Base-by-base conservation (phyloP, 2,797 vertebrate genomes). In the Gadopsis marmoratus region DNA sequence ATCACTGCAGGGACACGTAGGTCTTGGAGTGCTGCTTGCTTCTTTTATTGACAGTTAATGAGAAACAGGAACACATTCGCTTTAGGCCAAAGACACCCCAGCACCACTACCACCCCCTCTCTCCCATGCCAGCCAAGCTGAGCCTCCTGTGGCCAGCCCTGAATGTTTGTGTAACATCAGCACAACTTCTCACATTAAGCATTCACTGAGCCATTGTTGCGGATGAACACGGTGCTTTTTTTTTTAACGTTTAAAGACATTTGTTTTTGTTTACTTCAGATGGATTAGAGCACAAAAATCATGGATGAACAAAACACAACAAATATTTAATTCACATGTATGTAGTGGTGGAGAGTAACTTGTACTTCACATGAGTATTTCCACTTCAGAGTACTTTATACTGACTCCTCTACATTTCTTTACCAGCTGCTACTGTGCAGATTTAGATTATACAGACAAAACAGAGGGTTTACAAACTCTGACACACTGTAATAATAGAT, bases 81-180 rank as follows among this genome's bases (percentile, higher is more conserved):
- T 82, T 86, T 54, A 79, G 84, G 82, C 58, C 68, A 75, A 48
- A 31, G 17, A 33, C 33, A 33, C 33, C 2, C 31, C 29, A 8
- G 7, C 21, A 21, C 45, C 5, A 1, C 39, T 13, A 3, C 10
- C 35, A 0, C 11, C 14, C 8, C 3, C 29, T 17, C 23, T 19
- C 48, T 48, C 29, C 1, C 62, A n/a, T 33, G n/a, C 43, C 67
- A 54, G 39, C 71, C 41, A 45, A 71, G 51, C 17, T n/a, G 48
- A 76, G 56, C 76, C 80, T 80, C 81, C 55, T 48, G 76, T 73
- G 74, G 71, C 45, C 37, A 81, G 29, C 29, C 74, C 60, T 78
- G 43, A 39, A 62, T 71, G 81, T 86, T 86, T 84, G 77, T 86
- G 85, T 81, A 89, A 37, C 77, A 86, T 87, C 89, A 89, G 88